phyloP scores from a whole-genome alignment of 2,888 invertebrate genomes.

The Pyrrhosoma nymphula region DNA sequence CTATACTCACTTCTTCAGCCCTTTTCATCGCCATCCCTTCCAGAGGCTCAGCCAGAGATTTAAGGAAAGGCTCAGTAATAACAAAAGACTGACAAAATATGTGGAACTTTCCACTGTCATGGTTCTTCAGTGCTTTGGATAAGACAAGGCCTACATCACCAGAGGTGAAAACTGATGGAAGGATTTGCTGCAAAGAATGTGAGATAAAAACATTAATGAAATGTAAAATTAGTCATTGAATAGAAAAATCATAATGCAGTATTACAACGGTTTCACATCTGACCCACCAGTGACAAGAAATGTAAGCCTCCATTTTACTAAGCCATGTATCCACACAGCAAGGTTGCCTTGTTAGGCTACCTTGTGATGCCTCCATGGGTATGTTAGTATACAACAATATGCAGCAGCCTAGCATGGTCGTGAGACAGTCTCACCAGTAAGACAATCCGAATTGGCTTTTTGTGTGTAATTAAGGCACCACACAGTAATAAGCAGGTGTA shows the following conservation, averaged over 20 bases:
- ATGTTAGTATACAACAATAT: too few relatives aligned
- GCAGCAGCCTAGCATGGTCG: too few relatives aligned
- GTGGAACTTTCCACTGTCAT: slow-evolving; percentile 36
- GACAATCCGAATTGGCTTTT: too few relatives aligned
- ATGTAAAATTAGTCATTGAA: background rate
- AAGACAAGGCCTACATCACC: slow-evolving; percentile 88
- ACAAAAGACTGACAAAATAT: slow-evolving; percentile 18
- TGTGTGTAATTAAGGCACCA: too few relatives aligned
- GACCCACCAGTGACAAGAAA: too few relatives aligned
- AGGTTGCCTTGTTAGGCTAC: too few relatives aligned
- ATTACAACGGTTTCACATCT: too few relatives aligned
- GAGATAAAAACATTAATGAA: background rate
- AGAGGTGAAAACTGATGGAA: slow-evolving; percentile 90
- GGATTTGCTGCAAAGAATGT: slow-evolving; percentile 81
- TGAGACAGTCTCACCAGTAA: too few relatives aligned
- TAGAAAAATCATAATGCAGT: background rate
- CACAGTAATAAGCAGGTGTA: too few relatives aligned
- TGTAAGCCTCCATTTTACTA: too few relatives aligned
- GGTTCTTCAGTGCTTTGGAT: slow-evolving; percentile 81
- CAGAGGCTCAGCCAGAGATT: slow-evolving; percentile 29
- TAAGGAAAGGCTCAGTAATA: slow-evolving; percentile 46
- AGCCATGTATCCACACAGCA: too few relatives aligned
- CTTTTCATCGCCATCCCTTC: slow-evolving; percentile 68
- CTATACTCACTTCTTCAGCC: slow-evolving; percentile 79
- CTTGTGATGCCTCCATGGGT: too few relatives aligned